Evolutionary conservation across 2,888 invertebrate genomes (phyloP).

Genomic region (Tupiocoris notatus): DNA sequence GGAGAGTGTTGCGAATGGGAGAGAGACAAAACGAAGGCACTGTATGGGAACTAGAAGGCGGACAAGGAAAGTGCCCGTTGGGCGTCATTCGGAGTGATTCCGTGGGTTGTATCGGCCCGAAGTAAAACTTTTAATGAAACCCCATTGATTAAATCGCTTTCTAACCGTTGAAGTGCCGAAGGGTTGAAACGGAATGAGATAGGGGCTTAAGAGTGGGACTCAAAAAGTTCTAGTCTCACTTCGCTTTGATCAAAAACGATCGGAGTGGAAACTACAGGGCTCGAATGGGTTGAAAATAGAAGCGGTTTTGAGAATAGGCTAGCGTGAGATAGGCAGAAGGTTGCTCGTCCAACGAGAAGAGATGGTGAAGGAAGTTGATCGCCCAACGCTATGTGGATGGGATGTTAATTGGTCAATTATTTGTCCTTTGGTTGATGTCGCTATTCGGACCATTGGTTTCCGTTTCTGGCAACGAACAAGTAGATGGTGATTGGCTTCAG

Average conservation of each 20-base stretch:
- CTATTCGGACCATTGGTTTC: neutral
- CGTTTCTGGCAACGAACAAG: neutral
- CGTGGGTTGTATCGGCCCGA: slow-evolving; percentile 12
- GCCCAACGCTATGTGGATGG: neutral
- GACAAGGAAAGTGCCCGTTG: neutral
- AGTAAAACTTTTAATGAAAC: slow-evolving; percentile 44
- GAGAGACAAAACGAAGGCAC: neutral
- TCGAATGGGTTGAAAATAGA: neutral
- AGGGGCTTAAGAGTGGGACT: neutral
- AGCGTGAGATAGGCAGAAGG: neutral
- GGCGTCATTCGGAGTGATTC: neutral
- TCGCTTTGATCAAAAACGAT: neutral
- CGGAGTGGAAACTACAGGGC: neutral
- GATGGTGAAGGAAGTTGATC: neutral
- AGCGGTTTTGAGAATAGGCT: neutral
- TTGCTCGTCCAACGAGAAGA: neutral
- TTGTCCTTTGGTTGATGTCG: neutral
- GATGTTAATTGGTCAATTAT: neutral
- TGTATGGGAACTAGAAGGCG: neutral
- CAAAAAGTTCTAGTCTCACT: neutral
- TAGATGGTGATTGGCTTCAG: too few relatives aligned
- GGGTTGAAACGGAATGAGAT: neutral
- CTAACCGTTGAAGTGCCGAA: neutral
- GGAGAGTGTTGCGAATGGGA: neutral
- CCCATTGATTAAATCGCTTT: slow-evolving; percentile 43